phyloP scores from a whole-genome alignment of 2,888 invertebrate species.

The Cryptus viduatorius region DNA sequence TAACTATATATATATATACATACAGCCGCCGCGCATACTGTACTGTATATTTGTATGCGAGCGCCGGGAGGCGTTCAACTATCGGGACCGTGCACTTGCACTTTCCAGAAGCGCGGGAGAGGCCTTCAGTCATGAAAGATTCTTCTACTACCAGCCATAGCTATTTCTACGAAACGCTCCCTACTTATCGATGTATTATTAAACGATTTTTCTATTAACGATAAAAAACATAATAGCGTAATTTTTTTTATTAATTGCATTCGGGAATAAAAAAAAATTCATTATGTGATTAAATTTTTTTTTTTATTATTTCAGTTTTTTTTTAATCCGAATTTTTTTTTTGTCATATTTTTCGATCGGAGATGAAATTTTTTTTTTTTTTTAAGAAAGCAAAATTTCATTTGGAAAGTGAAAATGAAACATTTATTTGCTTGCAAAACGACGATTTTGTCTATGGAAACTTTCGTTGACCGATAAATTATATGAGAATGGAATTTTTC shows the following conservation, averaged over 20 bases:
- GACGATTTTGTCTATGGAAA: neutral
- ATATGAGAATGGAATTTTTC: neutral
- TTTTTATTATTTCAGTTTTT: too few relatives aligned
- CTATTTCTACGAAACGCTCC: neutral
- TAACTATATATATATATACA: neutral
- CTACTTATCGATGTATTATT: neutral
- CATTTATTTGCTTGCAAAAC: neutral
- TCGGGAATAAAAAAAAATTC: too few relatives aligned
- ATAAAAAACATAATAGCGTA: neutral
- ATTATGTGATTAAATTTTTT: too few relatives aligned
- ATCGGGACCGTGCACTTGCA: slow-evolving; percentile 66
- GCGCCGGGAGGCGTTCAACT: slow-evolving; percentile 31
- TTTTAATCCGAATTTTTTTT: too few relatives aligned
- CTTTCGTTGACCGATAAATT: neutral
- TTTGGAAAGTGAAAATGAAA: too few relatives aligned
- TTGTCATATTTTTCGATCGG: too few relatives aligned
- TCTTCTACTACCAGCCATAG: neutral
- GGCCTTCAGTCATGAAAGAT: slow-evolving; percentile 50
- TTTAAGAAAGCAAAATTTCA: too few relatives aligned
- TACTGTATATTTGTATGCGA: neutral
- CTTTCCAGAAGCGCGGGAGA: slow-evolving; percentile 62
- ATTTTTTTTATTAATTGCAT: neutral
- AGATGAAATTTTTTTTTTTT: too few relatives aligned
- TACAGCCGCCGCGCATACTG: neutral
- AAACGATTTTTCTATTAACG: neutral